Percentiles rank a stretch among this genome's conserved stretches.
phyloP scores from a whole-genome alignment of 2,888 invertebrate species.

The Villa cingulata region DNA sequence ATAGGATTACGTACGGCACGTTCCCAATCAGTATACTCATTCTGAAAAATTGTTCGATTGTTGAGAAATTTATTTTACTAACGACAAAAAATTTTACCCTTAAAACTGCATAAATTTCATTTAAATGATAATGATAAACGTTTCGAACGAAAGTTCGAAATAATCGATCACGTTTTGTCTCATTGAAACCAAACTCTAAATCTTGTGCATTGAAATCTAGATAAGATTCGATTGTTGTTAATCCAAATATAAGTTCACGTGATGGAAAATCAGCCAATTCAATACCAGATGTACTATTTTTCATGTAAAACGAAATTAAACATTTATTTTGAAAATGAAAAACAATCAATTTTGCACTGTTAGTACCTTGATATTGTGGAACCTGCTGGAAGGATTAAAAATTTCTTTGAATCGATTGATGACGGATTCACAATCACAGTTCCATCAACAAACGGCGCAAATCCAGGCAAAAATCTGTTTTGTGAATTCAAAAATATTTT shows the following conservation, averaged over 20 bases:
- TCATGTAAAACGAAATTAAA: too few species aligned
- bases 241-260: constrained; percentile 69
- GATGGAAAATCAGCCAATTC: constrained; percentile 72
- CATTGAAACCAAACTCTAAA: constrained; percentile 84
- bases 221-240: constrained; percentile 72
- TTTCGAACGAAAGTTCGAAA: constrained; percentile 86
- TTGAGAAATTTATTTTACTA: neutral
- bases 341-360: neutral
- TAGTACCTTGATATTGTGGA: constrained; percentile 39
- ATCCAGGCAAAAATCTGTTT: constrained; percentile 65
- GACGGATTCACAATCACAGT: constrained; percentile 59
- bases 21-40: constrained; percentile 96
- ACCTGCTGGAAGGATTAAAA: constrained; percentile 31
- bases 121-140: constrained; percentile 86
- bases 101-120: constrained; percentile 87
- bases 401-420: constrained; percentile 28
- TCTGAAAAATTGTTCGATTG: constrained; percentile 37
- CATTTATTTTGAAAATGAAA: constrained; percentile 2
- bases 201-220: constrained; percentile 69
- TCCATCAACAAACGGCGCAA: constrained; percentile 91
- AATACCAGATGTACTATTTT: constrained; percentile 51
- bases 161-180: constrained; percentile 72
- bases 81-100: constrained; percentile 27
- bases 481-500: too few species aligned
- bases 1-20: constrained; percentile 73